phyloP scores from a whole-genome alignment of 2,113 vertebrate genomes.

The Rhinopomastus cyanomelas region DNA sequence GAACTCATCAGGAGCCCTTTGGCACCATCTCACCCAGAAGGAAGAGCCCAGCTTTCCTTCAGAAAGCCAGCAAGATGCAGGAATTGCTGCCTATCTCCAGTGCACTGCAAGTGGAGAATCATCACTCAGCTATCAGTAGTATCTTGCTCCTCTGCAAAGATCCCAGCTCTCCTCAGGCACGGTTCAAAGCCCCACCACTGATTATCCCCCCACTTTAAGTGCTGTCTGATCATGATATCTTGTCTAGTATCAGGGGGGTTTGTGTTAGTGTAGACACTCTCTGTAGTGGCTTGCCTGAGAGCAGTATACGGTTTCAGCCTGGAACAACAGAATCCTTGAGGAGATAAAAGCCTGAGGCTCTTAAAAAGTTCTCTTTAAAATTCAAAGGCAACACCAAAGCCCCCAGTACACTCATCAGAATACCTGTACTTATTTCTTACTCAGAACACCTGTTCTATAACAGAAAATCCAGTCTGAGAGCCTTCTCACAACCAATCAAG shows the following conservation, averaged over 20 bases:
- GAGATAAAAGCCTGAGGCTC: neutral
- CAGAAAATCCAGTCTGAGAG: neutral
- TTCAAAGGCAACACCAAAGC: neutral
- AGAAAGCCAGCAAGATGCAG: neutral
- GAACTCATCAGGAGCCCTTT: neutral
- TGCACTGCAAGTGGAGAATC: neutral
- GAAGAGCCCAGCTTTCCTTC: neutral
- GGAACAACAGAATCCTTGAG: neutral
- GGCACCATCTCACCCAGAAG: neutral
- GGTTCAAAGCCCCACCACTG: neutral
- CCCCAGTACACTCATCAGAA: neutral
- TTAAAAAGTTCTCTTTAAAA: neutral
- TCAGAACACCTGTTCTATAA: neutral
- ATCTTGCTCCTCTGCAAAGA: neutral
- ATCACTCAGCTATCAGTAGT: neutral
- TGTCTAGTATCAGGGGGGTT: neutral
- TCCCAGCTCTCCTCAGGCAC: neutral
- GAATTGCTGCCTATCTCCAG: neutral
- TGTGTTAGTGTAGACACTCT: neutral
- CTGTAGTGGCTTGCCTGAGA: neutral
- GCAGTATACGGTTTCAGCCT: neutral
- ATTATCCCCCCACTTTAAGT: neutral
- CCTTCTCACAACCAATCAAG: neutral
- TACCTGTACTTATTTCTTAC: rapidly evolving
- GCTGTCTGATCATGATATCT: neutral